Percentiles rank a stretch among this genome's conserved stretches.
phyloP scores from a whole-genome alignment of 2,888 invertebrate genomes.

The Leptopilina syphax region DNA sequence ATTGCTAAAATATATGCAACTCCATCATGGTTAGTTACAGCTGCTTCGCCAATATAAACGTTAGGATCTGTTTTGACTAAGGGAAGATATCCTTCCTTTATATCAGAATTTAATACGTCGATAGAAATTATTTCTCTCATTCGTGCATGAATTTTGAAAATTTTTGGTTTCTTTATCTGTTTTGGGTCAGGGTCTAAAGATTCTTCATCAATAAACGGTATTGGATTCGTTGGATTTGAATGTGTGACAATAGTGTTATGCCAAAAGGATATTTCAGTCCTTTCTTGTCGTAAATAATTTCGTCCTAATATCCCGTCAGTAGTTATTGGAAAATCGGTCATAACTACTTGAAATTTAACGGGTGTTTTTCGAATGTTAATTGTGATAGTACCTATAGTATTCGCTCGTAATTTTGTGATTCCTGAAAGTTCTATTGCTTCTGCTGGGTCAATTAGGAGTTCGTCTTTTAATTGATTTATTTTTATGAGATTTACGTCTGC shows the following conservation, averaged over 20 bases:
- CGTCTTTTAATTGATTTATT: neutral
- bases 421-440: neutral
- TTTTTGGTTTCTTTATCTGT: neutral
- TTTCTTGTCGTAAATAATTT: neutral
- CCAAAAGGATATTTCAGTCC: neutral
- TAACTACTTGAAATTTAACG: neutral
- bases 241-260: neutral
- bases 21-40: neutral
- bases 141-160: neutral
- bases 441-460: neutral
- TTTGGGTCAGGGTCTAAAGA: too few species aligned
- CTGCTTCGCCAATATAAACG: too few species aligned
- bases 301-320: neutral
- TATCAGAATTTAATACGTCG: neutral
- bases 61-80: too few species aligned
- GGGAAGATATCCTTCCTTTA: too few species aligned
- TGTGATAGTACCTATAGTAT: too few species aligned
- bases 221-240: neutral
- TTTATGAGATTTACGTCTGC: neutral
- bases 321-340: neutral
- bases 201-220: neutral
- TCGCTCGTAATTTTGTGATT: neutral
- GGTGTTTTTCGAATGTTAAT: too few species aligned
- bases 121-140: neutral
- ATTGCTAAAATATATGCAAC: neutral